phyloP scores from a whole-genome alignment of 2,888 invertebrate species.

The Agapostemon virescens region DNA sequence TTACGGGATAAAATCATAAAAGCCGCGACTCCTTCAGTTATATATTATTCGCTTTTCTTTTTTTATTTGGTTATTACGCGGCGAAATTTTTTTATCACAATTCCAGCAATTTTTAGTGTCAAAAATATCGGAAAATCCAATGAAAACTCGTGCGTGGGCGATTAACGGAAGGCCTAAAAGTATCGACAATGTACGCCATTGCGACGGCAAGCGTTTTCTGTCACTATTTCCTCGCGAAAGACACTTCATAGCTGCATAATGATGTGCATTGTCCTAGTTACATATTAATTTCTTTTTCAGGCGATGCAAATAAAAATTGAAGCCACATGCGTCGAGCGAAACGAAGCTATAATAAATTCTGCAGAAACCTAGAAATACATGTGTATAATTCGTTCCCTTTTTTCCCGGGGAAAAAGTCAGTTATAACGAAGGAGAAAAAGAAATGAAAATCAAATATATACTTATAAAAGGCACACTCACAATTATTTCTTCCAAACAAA shows the following conservation, averaged over 20 bases:
- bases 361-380: neutral
- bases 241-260: neutral
- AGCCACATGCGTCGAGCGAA: neutral
- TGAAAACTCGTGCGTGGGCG: neutral
- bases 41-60: neutral
- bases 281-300: constrained; percentile 2
- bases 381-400: neutral
- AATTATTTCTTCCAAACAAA: neutral
- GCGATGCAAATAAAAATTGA: neutral
- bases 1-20: neutral
- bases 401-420: neutral
- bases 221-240: constrained; percentile 3
- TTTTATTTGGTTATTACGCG: neutral
- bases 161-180: constrained; percentile 47
- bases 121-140: neutral
- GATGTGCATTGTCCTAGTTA: neutral
- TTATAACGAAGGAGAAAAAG: neutral
- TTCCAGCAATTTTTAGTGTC: neutral
- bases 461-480: neutral
- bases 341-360: neutral
- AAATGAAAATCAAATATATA: too few relatives aligned
- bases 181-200: constrained; percentile 67
- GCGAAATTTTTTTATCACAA: neutral
- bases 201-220: constrained; percentile 65
- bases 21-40: neutral